Conservation (phyloP, 2,888 invertebrate genomes). For the Pardosa pseudoannulata region DNA sequence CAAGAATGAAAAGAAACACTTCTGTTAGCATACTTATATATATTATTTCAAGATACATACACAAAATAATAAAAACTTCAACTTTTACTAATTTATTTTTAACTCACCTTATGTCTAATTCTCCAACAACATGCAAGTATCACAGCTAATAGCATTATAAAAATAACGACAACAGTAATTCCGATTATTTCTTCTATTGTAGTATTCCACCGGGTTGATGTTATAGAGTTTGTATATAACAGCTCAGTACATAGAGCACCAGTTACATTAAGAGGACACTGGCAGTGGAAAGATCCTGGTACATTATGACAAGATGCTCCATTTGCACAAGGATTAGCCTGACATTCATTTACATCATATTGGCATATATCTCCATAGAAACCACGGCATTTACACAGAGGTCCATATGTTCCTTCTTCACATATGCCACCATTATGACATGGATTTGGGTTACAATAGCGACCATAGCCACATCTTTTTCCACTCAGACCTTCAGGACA, state of each 20-base stretch:
- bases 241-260: constrained; percentile 76
- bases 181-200: constrained; percentile 82
- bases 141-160: constrained; percentile 81
- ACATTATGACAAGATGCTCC: constrained; percentile 91
- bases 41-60: too few relatives aligned
- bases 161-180: constrained; percentile 78
- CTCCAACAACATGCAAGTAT: constrained; percentile 79
- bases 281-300: constrained; percentile 79
- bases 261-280: constrained; percentile 78
- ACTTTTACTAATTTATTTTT: too few relatives aligned
- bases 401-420: constrained; percentile 89
- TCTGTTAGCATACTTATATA: too few relatives aligned
- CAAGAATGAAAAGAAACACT: too few relatives aligned
- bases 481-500: constrained; percentile 90
- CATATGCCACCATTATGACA: constrained; percentile 91
- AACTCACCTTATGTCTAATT: constrained; percentile 61
- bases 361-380: constrained; percentile 89
- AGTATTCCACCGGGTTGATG: constrained; percentile 82
- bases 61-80: too few relatives aligned
- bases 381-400: constrained; percentile 89
- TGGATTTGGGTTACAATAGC: constrained; percentile 90
- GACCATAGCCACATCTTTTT: constrained; percentile 89
- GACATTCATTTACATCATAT: constrained; percentile 90
- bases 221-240: constrained; percentile 77
- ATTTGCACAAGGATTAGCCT: constrained; percentile 88